Evolutionary conservation across 2,113 vertebrate species (phyloP).

Genomic region (Fregata magnificens): DNA sequence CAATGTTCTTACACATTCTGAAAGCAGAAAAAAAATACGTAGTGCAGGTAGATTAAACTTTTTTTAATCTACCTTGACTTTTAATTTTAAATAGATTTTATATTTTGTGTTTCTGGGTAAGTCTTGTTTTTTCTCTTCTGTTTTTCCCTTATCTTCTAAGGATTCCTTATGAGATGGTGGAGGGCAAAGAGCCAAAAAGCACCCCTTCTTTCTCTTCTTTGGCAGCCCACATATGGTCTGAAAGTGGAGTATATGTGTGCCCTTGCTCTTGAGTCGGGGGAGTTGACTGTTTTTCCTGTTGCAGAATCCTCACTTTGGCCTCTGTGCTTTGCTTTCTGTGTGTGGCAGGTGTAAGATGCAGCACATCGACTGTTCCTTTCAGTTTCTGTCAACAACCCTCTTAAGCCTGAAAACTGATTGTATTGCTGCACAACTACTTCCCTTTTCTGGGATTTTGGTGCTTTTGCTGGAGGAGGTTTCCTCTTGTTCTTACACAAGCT

Average conservation of each 20-base stretch:
- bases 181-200: neutral
- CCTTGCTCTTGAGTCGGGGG: neutral
- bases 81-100: neutral
- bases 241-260: neutral
- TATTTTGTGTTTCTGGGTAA: neutral
- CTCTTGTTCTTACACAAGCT: neutral
- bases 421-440: neutral
- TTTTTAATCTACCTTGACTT: neutral
- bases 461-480: neutral
- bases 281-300: neutral
- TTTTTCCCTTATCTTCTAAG: neutral
- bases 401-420: neutral
- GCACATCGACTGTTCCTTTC: neutral
- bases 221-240: neutral
- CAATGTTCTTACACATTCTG: neutral
- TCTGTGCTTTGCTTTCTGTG: neutral
- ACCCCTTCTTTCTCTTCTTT: neutral
- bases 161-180: neutral
- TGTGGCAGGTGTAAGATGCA: neutral
- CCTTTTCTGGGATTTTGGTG: neutral
- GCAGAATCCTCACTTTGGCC: neutral
- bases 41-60: neutral
- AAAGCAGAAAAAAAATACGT: neutral
- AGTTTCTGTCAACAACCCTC: neutral
- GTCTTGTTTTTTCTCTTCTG: neutral